phyloP scores from a whole-genome alignment of 2,113 vertebrate genomes.

The Steatornis caripensis region DNA sequence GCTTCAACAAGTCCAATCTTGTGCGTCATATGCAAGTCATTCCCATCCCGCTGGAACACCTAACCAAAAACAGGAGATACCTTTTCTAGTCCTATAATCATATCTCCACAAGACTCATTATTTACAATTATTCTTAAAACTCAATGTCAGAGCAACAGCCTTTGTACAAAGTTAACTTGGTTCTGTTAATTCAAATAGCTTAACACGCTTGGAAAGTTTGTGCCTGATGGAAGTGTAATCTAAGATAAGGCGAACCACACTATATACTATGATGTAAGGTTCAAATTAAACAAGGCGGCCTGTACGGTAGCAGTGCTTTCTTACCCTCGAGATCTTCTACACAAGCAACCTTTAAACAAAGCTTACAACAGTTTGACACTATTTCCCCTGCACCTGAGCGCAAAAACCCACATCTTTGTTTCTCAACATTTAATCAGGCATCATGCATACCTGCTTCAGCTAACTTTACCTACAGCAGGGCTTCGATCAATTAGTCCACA shows the following conservation, averaged over 20 bases:
- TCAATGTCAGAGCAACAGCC: background rate
- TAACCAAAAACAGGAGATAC: background rate
- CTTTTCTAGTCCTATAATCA: background rate
- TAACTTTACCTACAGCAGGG: background rate
- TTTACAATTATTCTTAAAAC: background rate
- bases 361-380: background rate
- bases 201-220: background rate
- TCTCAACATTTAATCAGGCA: background rate
- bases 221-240: background rate
- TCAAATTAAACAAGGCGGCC: background rate
- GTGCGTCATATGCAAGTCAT: conserved; percentile 93
- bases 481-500: background rate
- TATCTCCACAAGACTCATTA: background rate
- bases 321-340: background rate
- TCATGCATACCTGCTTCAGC: background rate
- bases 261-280: background rate
- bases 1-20: conserved; percentile 97
- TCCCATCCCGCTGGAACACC: conserved; percentile 87
- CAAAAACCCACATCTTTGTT: background rate
- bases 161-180: background rate
- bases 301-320: background rate
- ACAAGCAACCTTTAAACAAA: background rate
- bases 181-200: background rate
- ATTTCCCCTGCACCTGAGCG: background rate
- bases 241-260: background rate